These are phyloP conservation scores for Octomys mimax DNA, from an alignment of 2,797 vertebrate species.

Conservation along the genomic window DNA sequence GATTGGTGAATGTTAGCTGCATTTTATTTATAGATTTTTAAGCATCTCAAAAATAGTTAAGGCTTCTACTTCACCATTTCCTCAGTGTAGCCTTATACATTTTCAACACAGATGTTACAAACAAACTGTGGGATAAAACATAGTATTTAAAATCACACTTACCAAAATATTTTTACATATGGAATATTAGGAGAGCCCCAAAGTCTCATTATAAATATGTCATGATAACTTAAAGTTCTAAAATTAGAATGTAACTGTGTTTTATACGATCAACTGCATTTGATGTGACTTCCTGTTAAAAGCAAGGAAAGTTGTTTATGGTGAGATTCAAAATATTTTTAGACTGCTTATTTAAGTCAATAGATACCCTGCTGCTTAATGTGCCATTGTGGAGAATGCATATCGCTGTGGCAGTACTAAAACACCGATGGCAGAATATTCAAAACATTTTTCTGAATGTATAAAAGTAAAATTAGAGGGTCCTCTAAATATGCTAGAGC, in stretches of 20 bases:
- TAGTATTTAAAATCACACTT: conserved; percentile 52
- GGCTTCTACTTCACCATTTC: neutral
- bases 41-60: neutral
- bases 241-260: conserved; percentile 71
- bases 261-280: conserved; percentile 66
- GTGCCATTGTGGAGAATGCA: conserved; percentile 58
- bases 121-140: neutral
- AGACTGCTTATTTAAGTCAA: conserved; percentile 74
- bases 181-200: conserved; percentile 46
- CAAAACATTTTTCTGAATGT: conserved; percentile 24
- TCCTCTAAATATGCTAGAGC: neutral
- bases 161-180: conserved; percentile 52
- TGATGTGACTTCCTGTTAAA: conserved; percentile 65
- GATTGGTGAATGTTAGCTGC: neutral
- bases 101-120: conserved; percentile 1
- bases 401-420: neutral
- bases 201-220: conserved; percentile 2
- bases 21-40: conserved; percentile 60
- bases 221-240: conserved; percentile 36
- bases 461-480: neutral
- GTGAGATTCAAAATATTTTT: conserved; percentile 77
- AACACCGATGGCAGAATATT: conserved; percentile 10
- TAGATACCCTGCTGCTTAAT: conserved; percentile 66
- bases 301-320: conserved; percentile 72
- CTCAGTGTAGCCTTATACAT: neutral